These are phyloP conservation scores for Sternotherus odoratus DNA, from an alignment of 2,797 vertebrate genomes.

Conservation along the genomic window DNA sequence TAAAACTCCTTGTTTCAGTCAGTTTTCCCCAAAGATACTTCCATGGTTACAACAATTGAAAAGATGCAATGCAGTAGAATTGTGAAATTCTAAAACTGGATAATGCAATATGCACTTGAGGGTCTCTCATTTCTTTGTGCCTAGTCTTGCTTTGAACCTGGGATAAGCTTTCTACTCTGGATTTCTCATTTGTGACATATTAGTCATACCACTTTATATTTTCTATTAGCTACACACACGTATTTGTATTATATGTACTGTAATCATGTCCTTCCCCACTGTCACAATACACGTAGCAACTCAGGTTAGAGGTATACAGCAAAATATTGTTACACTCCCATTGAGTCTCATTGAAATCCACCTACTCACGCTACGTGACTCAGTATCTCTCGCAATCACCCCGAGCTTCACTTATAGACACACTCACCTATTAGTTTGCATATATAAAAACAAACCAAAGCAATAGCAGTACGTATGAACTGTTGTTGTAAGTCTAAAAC, in stretches of 20 bases:
- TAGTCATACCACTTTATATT: background rate
- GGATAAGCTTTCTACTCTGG: background rate
- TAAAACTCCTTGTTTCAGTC: background rate
- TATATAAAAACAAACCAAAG: background rate
- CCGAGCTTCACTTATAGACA: background rate
- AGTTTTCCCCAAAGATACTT: background rate
- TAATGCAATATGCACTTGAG: background rate
- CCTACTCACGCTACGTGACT: accelerated
- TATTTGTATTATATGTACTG: background rate
- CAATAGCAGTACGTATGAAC: accelerated
- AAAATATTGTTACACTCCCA: background rate
- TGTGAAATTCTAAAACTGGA: background rate
- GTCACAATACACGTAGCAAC: background rate
- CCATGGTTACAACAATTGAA: accelerated
- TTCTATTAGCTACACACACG: background rate
- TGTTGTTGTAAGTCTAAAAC: background rate
- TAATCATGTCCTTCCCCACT: background rate
- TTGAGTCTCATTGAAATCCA: background rate
- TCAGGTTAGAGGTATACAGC: background rate
- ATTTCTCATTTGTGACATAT: background rate
- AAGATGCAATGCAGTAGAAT: background rate
- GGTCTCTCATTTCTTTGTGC: background rate
- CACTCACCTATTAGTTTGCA: background rate
- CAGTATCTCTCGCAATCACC: background rate
- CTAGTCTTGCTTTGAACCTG: constrained; percentile 38